Evolutionary conservation across 2,888 invertebrate genomes (phyloP).

Genomic region (Dioctria rufipes): DNA sequence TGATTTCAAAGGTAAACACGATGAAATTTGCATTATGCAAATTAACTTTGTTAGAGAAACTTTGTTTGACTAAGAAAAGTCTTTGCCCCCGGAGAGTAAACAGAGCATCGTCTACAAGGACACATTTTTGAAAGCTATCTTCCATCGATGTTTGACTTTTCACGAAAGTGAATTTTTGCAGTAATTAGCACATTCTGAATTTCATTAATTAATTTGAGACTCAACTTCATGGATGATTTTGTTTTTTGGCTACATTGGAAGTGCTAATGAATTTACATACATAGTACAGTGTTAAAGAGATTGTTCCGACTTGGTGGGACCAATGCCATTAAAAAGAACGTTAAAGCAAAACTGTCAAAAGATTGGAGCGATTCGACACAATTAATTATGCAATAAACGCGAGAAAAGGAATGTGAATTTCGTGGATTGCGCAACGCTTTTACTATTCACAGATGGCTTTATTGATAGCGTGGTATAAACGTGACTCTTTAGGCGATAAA

Average conservation of each 20-base stretch:
- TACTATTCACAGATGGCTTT: not conserved
- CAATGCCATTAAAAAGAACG: not conserved
- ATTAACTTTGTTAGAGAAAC: not conserved
- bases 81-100: not conserved
- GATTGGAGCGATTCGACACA: not conserved
- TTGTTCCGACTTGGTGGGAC: not conserved
- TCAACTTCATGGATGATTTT: not conserved
- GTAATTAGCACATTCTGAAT: not conserved
- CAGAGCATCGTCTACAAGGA: not conserved
- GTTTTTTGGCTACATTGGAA: constrained; percentile 9
- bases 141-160: not conserved
- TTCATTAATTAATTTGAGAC: not conserved
- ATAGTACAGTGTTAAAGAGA: not conserved
- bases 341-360: not conserved
- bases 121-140: not conserved
- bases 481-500: no score
- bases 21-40: constrained; percentile 20
- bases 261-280: not conserved
- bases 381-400: not conserved
- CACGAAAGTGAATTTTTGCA: no score
- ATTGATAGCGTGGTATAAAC: not conserved
- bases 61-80: not conserved
- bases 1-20: constrained; percentile 21
- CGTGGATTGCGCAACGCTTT: not conserved
- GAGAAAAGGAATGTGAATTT: constrained; percentile 7